Conservation (phyloP, 1,140 invertebrate genomes). For the Camponotus vicinus region DNA sequence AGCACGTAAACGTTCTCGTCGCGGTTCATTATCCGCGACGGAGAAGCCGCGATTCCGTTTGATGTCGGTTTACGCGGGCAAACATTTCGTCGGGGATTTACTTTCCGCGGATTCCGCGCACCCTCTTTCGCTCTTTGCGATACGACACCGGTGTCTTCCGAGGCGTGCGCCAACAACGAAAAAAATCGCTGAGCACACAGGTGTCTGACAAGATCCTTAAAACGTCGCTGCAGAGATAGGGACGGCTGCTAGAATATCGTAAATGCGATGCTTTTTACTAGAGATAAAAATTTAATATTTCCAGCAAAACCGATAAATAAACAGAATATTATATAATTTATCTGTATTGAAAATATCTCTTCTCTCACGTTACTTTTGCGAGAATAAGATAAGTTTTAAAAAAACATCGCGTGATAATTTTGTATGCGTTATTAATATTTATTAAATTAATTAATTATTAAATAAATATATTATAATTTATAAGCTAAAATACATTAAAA, state of each 20-base stretch:
- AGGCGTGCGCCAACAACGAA: slow-evolving; percentile 36
- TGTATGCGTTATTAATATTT: neutral
- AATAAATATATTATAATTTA: neutral
- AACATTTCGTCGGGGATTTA: slow-evolving; percentile 74
- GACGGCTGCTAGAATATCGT: neutral
- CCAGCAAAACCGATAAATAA: slow-evolving; percentile 10
- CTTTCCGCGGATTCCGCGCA: slow-evolving; percentile 67
- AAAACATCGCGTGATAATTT: neutral
- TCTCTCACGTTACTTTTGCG: neutral
- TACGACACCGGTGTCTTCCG: slow-evolving; percentile 67
- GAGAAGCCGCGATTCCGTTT: slow-evolving; percentile 73
- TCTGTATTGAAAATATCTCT: slow-evolving; percentile 4
- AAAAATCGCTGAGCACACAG: slow-evolving; percentile 52
- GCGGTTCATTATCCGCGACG: slow-evolving; percentile 75
- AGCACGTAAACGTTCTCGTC: slow-evolving; percentile 55
- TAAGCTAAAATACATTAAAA: neutral
- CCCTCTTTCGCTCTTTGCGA: slow-evolving; percentile 59
- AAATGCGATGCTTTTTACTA: neutral
- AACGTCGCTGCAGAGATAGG: neutral
- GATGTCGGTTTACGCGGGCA: slow-evolving; percentile 73
- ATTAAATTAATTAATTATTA: neutral
- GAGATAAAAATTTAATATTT: neutral
- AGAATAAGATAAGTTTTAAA: neutral
- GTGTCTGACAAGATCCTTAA: slow-evolving; percentile 28
- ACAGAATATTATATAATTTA: slow-evolving; percentile 6